Conservation (phyloP, 2,888 invertebrate species). For the Tiphia femorata region DNA sequence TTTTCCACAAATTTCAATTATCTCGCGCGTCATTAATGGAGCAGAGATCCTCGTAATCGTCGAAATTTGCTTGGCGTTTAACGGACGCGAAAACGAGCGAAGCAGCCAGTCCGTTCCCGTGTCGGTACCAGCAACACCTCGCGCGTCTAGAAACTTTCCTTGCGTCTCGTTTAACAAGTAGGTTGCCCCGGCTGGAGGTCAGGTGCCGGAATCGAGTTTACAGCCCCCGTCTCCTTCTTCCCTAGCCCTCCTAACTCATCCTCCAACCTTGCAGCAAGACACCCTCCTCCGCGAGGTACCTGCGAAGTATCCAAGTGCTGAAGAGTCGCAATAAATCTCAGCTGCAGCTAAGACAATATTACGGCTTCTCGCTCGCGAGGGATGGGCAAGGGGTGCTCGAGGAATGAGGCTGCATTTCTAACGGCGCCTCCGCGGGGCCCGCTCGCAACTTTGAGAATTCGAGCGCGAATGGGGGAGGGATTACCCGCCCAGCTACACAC, state of each 20-base stretch:
- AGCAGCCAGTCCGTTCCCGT: slow-evolving; percentile 2
- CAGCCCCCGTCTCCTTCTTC: background rate
- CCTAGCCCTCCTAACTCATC: background rate
- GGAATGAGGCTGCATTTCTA: background rate
- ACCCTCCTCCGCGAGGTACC: slow-evolving; percentile 3
- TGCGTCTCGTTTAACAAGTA: slow-evolving; percentile 9
- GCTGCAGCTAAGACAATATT: slow-evolving; percentile 27
- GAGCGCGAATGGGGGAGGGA: slow-evolving; percentile 28
- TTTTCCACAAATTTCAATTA: background rate
- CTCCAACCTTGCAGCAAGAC: too few relatives aligned
- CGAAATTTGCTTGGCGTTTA: slow-evolving; percentile 6
- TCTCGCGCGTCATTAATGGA: background rate
- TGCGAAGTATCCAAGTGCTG: slow-evolving; percentile 9
- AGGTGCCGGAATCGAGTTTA: slow-evolving; percentile 9
- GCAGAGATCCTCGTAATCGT: background rate
- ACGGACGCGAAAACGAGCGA: slow-evolving; percentile 4
- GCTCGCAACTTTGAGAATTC: slow-evolving; percentile 38
- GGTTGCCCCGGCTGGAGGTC: slow-evolving; percentile 8
- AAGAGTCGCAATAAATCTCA: slow-evolving; percentile 26
- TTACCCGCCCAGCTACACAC: too few relatives aligned
- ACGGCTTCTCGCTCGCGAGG: slow-evolving; percentile 2
- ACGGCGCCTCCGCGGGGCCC: background rate
- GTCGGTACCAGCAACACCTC: slow-evolving; percentile 1
- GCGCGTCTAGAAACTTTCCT: slow-evolving; percentile 11
- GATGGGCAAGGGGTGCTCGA: background rate